Percentiles rank a stretch among this genome's conserved stretches.
Conservation (phyloP, 2,888 invertebrate genomes). For the Drosophila tripunctata region DNA sequence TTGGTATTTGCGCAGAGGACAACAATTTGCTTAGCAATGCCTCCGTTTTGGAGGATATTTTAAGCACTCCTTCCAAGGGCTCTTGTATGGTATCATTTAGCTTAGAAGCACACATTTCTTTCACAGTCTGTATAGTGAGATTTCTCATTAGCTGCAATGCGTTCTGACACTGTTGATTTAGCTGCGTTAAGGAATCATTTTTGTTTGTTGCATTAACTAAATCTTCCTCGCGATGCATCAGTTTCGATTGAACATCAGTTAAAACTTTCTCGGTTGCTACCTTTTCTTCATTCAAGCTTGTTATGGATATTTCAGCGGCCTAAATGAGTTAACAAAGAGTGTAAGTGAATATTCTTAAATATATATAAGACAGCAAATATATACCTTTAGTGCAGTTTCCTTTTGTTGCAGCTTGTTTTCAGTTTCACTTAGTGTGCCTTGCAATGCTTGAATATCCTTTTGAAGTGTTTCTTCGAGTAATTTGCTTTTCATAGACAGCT, state of each 20-base stretch:
- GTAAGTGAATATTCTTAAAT: background rate
- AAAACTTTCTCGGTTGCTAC: slow-evolving; percentile 12
- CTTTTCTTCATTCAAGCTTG: slow-evolving; percentile 30
- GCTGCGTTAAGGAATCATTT: slow-evolving; percentile 29
- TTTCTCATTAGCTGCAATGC: slow-evolving; percentile 41
- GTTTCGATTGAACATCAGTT: slow-evolving; percentile 22
- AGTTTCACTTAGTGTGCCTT: background rate
- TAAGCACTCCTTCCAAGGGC: slow-evolving; percentile 63
- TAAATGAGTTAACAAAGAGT: background rate
- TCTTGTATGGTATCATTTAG: slow-evolving; percentile 49
- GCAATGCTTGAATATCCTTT: background rate
- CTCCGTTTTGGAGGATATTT: slow-evolving; percentile 54
- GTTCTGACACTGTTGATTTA: slow-evolving; percentile 27
- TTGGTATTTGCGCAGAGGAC: slow-evolving; percentile 21
- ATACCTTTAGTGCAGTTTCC: slow-evolving; percentile 31
- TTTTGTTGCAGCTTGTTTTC: background rate
- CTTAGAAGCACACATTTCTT: slow-evolving; percentile 55
- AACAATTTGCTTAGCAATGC: slow-evolving; percentile 51
- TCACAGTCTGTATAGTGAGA: slow-evolving; percentile 56
- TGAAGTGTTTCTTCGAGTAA: slow-evolving; percentile 2
- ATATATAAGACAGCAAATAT: too few species aligned
- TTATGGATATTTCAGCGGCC: slow-evolving; percentile 22
- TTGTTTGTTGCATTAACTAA: slow-evolving; percentile 27
- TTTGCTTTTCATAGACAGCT: background rate
- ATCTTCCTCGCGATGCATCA: slow-evolving; percentile 28